phyloP scores from a whole-genome alignment of 1,140 invertebrate genomes.

The Drosophila hydei region DNA sequence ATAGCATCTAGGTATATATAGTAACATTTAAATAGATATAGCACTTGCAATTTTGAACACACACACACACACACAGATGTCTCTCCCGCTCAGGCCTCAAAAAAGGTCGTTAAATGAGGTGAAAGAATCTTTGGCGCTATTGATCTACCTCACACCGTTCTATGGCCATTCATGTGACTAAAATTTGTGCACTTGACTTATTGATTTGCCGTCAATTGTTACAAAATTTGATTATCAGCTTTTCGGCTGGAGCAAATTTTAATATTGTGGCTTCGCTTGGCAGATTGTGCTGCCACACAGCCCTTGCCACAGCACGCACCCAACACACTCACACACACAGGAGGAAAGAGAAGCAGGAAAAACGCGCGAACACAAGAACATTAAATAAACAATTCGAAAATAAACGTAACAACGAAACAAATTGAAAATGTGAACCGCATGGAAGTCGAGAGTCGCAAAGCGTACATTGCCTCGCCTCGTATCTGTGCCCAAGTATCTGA shows the following conservation, averaged over 20 bases:
- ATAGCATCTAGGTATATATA: slow-evolving; percentile 5
- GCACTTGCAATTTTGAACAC: slow-evolving; percentile 26
- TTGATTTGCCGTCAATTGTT: slow-evolving; percentile 67
- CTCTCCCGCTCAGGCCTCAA: no score
- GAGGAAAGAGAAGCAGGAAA: slow-evolving; percentile 28
- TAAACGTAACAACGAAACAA: slow-evolving; percentile 70
- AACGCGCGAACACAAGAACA: slow-evolving; percentile 49
- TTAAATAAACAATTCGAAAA: slow-evolving; percentile 77
- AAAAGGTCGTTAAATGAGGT: slow-evolving; percentile 73
- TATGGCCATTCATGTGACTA: slow-evolving; percentile 12
- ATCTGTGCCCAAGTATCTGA: slow-evolving; percentile 25
- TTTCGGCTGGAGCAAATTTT: slow-evolving; percentile 52
- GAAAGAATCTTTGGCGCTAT: slow-evolving; percentile 56
- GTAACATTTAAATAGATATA: neutral
- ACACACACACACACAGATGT: slow-evolving; percentile 5
- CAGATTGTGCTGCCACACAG: neutral
- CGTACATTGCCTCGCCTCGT: slow-evolving; percentile 32
- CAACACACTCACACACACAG: neutral
- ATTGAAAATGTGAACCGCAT: slow-evolving; percentile 54
- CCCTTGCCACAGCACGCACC: neutral
- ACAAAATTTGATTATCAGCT: slow-evolving; percentile 66
- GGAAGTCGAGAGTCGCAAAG: slow-evolving; percentile 2
- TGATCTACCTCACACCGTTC: slow-evolving; percentile 12
- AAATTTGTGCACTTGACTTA: slow-evolving; percentile 69
- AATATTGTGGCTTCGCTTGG: slow-evolving; percentile 2